Evolutionary conservation across 2,113 vertebrate genomes (phyloP).

Genomic region (Percopsis transmontana): DNA sequence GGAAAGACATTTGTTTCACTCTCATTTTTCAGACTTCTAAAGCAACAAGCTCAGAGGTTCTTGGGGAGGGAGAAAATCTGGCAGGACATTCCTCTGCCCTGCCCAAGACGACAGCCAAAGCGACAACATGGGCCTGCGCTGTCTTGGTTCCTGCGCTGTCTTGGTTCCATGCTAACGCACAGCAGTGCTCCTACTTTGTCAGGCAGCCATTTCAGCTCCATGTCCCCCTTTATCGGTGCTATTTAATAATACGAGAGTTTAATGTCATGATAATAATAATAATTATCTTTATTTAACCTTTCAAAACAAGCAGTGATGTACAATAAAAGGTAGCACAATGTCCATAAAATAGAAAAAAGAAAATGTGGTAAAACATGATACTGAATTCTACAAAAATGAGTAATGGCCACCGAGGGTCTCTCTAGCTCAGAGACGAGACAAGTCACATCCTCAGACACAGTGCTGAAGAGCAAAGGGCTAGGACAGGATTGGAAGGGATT

Average conservation of each 20-base stretch:
- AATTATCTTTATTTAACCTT: no score
- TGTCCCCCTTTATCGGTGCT: no score
- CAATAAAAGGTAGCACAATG: no score
- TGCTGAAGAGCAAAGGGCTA: conserved; percentile 45
- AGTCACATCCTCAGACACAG: conserved; percentile 37
- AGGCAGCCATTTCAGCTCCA: conserved; percentile 20
- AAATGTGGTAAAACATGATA: no score
- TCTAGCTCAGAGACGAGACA: conserved; percentile 26
- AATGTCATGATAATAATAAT: no score
- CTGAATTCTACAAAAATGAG: no score
- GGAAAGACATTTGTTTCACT: background rate
- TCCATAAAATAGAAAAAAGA: no score
- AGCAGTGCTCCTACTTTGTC: no score
- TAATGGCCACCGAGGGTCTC: no score
- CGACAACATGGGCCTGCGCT: conserved; percentile 19
- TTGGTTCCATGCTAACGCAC: no score
- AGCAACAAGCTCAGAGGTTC: conserved; percentile 27
- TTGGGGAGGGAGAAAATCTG: conserved; percentile 18
- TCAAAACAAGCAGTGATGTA: no score
- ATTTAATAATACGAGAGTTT: no score
- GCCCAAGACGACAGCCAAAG: background rate
- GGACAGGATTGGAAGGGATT: conserved; percentile 29
- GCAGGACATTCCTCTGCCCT: conserved; percentile 3
- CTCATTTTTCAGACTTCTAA: background rate
- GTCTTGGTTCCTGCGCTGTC: conserved; percentile 9